phyloP scores from a whole-genome alignment of 1,140 invertebrate genomes.

The Zaprionus taronus region DNA sequence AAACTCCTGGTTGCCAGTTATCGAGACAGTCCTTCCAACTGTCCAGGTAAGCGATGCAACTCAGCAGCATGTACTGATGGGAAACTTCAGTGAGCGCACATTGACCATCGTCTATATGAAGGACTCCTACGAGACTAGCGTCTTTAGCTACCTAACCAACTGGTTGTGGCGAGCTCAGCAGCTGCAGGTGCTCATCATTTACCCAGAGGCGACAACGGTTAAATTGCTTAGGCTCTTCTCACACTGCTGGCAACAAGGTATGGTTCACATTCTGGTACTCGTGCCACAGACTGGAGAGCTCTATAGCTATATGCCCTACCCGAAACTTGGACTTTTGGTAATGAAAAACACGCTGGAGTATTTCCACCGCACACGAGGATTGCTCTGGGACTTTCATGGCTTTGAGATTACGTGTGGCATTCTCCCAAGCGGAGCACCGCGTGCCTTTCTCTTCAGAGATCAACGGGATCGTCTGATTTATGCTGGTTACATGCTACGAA shows the following conservation, averaged over 20 bases:
- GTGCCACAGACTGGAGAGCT: constrained; percentile 15
- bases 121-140: not conserved
- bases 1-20: constrained; percentile 3
- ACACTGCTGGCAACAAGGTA: constrained; percentile 52
- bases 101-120: constrained; percentile 56
- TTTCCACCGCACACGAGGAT: not conserved
- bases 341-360: constrained; percentile 33
- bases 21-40: constrained; percentile 7
- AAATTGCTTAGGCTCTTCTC: constrained; percentile 31
- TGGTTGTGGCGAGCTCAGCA: constrained; percentile 62
- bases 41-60: constrained; percentile 19
- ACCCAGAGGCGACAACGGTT: constrained; percentile 5
- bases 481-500: constrained; percentile 64
- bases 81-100: constrained; percentile 51
- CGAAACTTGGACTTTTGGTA: constrained; percentile 17
- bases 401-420: constrained; percentile 54
- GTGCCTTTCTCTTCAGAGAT: constrained; percentile 57
- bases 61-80: constrained; percentile 29
- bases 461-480: constrained; percentile 29
- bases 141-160: constrained; percentile 39
- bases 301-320: constrained; percentile 54
- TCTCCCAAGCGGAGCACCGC: constrained; percentile 45
- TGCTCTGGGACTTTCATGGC: constrained; percentile 51
- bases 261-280: constrained; percentile 48
- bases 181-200: constrained; percentile 57